Evolutionary conservation across 2,888 invertebrate genomes (phyloP), one percentile per base, ranked within the genome.

Genomic region (Empis stercorea): DNA sequence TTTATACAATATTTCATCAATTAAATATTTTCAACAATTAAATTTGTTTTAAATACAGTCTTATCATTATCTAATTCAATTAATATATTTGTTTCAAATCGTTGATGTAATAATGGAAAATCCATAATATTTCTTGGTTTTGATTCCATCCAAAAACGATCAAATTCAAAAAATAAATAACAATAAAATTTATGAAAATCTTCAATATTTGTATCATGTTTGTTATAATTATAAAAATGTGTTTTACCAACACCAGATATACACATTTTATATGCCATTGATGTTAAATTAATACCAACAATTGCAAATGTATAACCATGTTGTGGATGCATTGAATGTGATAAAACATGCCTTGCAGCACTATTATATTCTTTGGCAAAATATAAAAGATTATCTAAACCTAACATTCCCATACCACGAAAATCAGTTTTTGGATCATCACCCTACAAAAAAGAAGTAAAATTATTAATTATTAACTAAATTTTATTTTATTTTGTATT

Each of bases 341-440:
- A 80, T 13, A 94, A 71, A 6, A 93, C 86, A 63, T 89, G 86
- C 45, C 78, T 77, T 2, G 93, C 86, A 14, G 84, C 80, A 57
- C 79, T 79, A 16, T 79, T 80, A 66, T 91, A 89, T 61, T 87
- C 84, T 32, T 75, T 76, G 23, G 88, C 84, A 71, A 95, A 93
- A 62, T 76, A 94, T 58, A 94, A 63, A 1, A 97, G 73, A 70
- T 96, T 95, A 58, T 95, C 88, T 42, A 99, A 71, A 10, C 95
- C 95, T 37, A 99, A 73, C 50, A 95, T 68, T 20, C 97, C 97
- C 95, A 97, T 97, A 51, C 97, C 97, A 45, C 97, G 80, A 63
- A 99, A 99, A 71, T 99, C 97, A 1, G 97, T 97, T 68, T 89
- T 87, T 0, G 97, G 97, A 73, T 99, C 95, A 60, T 93, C 91